Evolutionary conservation across 2,113 vertebrate genomes (phyloP), one percentile per base, ranked within the genome.

Genomic region (Camelus bactrianus): DNA sequence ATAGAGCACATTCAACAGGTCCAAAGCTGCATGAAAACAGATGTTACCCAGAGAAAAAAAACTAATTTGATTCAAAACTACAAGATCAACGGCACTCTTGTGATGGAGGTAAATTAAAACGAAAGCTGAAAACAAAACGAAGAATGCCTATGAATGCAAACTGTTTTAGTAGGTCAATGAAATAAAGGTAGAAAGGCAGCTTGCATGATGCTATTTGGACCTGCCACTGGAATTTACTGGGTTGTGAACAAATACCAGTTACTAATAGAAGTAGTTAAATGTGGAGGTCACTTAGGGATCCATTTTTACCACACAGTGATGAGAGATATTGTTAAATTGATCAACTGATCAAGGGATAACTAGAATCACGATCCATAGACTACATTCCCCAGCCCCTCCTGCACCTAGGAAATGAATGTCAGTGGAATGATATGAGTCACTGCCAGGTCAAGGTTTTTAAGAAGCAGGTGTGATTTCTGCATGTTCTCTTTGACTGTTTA

Each of bases 121-220:
- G 35, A 75, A 96, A 69, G 35, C 65, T 80, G 69, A 95, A 89
- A 95, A 54, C 35, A 92, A 73, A 72, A 52, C 9, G 3, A 67
- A 80, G 7, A 58, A 72, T 85, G 12, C 2, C 17, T 38, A 56
- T 24, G 35, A 80, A 73, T 38, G 64, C 22, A 60, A 80, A 54
- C 13, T 38, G 15, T 38, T 48, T 94, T 91, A 65, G 32, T 17
- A 67, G 32, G 6, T 60, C 22, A 87, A 77, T 38, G 20, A 93
- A 38, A 77, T 52, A 69, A 67, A 86, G 3, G 58, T 30, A 75
- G 81, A 86, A 75, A 76, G 30, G 16, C 6, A 69, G 32, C 1
- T n/a, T 75, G 48, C 60, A 15, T 15, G 52, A 14, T 56, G 14
- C 26, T 64, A 7, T 30, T 32, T 79, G 32, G 52, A 86, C 70